Evolutionary conservation across 1,140 invertebrate species (phyloP).

Genomic region (Bradynema listronoti): DNA sequence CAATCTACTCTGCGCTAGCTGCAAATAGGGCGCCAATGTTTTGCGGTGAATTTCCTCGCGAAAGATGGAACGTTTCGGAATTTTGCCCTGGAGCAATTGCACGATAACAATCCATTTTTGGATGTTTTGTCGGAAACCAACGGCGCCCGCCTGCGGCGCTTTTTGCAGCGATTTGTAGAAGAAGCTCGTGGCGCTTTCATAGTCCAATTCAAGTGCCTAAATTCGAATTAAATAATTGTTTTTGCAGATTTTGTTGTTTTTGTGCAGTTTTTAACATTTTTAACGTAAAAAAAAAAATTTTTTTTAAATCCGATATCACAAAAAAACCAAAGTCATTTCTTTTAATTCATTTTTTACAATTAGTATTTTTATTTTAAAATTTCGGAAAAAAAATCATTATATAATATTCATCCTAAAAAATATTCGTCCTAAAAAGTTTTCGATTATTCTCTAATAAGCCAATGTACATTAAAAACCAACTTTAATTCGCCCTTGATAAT

Average conservation of each 20-base stretch:
- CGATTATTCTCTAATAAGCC: no score
- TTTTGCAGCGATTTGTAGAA: conserved; percentile 83
- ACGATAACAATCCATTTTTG: conserved; percentile 93
- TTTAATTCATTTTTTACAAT: no score
- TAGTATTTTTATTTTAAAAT: no score
- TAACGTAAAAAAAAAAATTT: no score
- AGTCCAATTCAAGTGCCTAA: conserved; percentile 80
- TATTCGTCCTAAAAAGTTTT: no score
- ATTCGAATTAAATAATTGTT: no score
- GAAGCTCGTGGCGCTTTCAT: conserved; percentile 90
- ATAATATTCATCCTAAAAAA: no score
- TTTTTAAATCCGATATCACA: no score
- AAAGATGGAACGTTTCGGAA: conserved; percentile 73
- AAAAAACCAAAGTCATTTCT: no score
- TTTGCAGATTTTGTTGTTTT: no score
- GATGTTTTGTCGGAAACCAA: conserved; percentile 96
- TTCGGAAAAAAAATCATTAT: no score
- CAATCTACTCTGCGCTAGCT: conserved; percentile 75
- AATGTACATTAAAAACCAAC: conserved; percentile 8
- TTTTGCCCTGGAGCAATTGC: conserved; percentile 88
- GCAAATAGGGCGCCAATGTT: conserved; percentile 86
- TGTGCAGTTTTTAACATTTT: no score
- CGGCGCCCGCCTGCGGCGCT: conserved; percentile 87
- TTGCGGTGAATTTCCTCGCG: conserved; percentile 77
- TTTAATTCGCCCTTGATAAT: conserved; percentile 93